Evolutionary conservation across 2,888 invertebrate genomes (phyloP).

Genomic region (Maniola hyperantus): DNA sequence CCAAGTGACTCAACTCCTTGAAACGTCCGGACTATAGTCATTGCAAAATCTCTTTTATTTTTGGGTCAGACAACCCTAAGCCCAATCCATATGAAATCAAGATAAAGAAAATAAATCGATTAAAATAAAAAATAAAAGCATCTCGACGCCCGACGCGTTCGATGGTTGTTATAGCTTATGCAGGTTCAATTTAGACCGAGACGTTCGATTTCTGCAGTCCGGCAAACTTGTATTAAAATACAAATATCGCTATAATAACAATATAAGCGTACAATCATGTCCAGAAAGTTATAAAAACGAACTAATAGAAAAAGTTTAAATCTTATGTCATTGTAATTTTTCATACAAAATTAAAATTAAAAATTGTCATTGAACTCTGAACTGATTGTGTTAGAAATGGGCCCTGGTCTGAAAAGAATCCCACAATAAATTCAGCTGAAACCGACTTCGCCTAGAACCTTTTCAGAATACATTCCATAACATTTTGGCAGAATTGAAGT

Average conservation of each 20-base stretch:
- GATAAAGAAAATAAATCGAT: conserved; percentile 18
- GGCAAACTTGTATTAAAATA: background rate
- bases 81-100: conserved; percentile 19
- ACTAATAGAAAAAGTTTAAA: no score
- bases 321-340: background rate
- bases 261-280: no score
- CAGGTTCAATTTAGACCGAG: background rate
- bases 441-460: conserved; percentile 22
- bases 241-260: no score
- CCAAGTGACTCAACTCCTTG: conserved; percentile 9
- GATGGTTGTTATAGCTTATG: background rate
- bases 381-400: background rate
- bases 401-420: no score
- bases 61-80: conserved; percentile 5
- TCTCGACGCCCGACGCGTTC: background rate
- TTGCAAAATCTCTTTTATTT: conserved; percentile 18
- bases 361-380: background rate
- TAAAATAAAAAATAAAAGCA: conserved; percentile 23
- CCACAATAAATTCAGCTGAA: no score
- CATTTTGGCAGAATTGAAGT: conserved; percentile 34
- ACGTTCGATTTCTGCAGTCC: background rate
- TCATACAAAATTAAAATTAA: background rate
- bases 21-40: conserved; percentile 21
- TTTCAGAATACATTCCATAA: conserved; percentile 31
- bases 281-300: no score